Conservation (phyloP, 2,113 vertebrate species). For the Arothron firmamentum region DNA sequence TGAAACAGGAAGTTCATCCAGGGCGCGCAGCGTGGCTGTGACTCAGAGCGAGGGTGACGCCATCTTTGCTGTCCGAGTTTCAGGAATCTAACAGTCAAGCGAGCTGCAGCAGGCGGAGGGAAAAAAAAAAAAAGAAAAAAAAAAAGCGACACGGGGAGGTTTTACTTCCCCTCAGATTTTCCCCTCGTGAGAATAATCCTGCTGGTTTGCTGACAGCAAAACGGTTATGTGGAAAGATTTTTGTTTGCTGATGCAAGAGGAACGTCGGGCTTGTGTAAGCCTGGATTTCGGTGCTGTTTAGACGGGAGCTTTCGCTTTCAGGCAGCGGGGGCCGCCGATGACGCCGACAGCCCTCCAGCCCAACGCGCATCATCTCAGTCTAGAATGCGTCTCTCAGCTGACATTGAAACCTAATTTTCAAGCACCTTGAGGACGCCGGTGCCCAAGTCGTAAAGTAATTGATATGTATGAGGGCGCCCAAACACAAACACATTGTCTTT, state of each 20-base stretch:
- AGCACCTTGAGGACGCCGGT: conserved; percentile 68
- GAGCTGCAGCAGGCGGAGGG: conserved; percentile 43
- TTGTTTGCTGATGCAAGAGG: conserved; percentile 66
- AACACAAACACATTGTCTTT: conserved; percentile 55
- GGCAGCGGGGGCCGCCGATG: background rate
- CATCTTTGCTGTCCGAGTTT: conserved; percentile 65
- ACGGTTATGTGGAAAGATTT: conserved; percentile 57
- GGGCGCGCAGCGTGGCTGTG: conserved; percentile 51
- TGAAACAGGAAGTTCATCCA: conserved; percentile 73
- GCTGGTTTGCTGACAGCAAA: conserved; percentile 57
- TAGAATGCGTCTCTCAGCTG: conserved; percentile 56
- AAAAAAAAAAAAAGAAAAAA: no score
- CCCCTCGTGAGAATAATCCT: conserved; percentile 48
- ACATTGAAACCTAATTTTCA: conserved; percentile 72
- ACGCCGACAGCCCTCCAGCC: conserved; percentile 45
- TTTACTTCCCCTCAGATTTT: conserved; percentile 44
- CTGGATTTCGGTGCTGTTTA: conserved; percentile 51
- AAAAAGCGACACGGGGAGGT: conserved; percentile 29
- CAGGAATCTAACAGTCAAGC: conserved; percentile 59
- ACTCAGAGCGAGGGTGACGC: conserved; percentile 64
- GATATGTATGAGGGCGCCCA: conserved; percentile 67
- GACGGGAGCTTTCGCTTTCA: conserved; percentile 36
- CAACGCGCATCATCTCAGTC: conserved; percentile 55
- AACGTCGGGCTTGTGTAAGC: conserved; percentile 58
- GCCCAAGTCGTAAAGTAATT: conserved; percentile 63